Evolutionary conservation across 2,113 vertebrate genomes (phyloP).

Genomic region (Vombatus ursinus): DNA sequence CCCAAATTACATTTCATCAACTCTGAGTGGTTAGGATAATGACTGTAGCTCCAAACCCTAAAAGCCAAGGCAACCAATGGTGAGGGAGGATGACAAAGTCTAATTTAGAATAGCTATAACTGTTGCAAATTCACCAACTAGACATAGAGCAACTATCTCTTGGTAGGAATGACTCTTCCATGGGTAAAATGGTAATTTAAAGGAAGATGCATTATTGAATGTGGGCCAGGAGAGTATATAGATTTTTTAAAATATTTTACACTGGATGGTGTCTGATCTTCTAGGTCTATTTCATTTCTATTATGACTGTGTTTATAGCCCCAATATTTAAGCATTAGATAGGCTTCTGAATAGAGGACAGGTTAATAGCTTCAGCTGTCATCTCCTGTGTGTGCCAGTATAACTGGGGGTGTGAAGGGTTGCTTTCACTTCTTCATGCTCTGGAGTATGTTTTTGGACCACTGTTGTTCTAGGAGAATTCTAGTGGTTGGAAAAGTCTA

Average conservation of each 20-base stretch:
- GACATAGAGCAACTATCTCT: slow-evolving; percentile 53
- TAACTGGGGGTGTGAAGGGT: neutral
- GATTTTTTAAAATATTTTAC: slow-evolving; percentile 80
- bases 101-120: slow-evolving; percentile 52
- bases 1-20: slow-evolving; percentile 36
- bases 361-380: slow-evolving; percentile 67
- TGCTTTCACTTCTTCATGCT: slow-evolving; percentile 35
- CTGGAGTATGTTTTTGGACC: slow-evolving; percentile 42
- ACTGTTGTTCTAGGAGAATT: slow-evolving; percentile 34
- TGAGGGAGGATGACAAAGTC: slow-evolving; percentile 30
- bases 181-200: slow-evolving; percentile 69
- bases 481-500: slow-evolving; percentile 19
- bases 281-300: slow-evolving; percentile 76
- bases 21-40: neutral
- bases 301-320: slow-evolving; percentile 75
- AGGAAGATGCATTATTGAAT: slow-evolving; percentile 70
- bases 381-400: slow-evolving; percentile 28
- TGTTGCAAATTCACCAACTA: slow-evolving; percentile 57
- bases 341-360: slow-evolving; percentile 64
- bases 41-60: slow-evolving; percentile 45
- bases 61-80: slow-evolving; percentile 49
- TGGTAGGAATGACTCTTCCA: slow-evolving; percentile 47
- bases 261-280: slow-evolving; percentile 74
- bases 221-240: slow-evolving; percentile 65
- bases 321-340: slow-evolving; percentile 71